These are phyloP conservation scores for Suncus etruscus DNA, from an alignment of 2,113 vertebrate species.

Conservation along the genomic window DNA sequence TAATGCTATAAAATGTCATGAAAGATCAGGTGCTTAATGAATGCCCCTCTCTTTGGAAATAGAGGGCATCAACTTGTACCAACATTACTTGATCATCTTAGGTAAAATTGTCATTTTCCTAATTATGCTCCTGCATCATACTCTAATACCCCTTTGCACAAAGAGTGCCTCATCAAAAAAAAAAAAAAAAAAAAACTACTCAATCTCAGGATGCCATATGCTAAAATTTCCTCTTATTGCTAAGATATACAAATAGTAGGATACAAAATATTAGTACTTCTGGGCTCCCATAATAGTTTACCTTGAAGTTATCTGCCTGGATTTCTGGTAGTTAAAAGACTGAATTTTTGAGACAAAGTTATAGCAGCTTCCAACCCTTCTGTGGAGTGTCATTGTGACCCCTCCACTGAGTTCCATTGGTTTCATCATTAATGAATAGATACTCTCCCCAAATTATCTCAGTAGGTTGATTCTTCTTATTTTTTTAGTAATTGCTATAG, in stretches of 20 bases:
- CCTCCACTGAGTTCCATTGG: not conserved
- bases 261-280: not conserved
- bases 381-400: not conserved
- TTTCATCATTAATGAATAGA: not conserved
- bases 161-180: not conserved
- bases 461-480: not conserved
- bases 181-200: not conserved
- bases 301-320: not conserved
- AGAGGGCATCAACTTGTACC: not conserved
- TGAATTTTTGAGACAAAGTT: not conserved
- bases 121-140: not conserved
- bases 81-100: not conserved
- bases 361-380: not conserved
- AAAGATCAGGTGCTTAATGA: not conserved
- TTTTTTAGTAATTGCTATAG: not conserved
- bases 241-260: not conserved
- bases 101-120: not conserved
- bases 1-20: not conserved
- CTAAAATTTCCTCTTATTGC: not conserved
- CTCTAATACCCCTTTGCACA: not conserved
- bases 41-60: not conserved
- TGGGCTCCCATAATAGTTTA: not conserved
- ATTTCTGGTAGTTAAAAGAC: not conserved
- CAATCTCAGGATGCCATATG: not conserved
- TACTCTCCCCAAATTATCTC: not conserved